Base-by-base conservation (phyloP, 2,888 invertebrate species). In the Acanthoscelides obtectus region DNA sequence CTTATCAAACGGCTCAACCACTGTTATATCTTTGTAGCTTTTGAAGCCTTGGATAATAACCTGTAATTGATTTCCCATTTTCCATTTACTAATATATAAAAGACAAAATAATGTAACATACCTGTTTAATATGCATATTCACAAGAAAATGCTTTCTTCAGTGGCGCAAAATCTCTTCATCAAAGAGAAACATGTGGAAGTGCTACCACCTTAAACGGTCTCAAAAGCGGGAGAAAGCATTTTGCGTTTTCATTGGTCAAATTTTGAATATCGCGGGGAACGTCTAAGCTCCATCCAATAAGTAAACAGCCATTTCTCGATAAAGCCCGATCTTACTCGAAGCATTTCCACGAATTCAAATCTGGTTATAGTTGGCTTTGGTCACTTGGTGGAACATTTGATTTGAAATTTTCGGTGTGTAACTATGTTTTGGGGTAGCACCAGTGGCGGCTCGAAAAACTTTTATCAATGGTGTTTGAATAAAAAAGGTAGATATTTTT, bases 1-100 rank as follows among this genome's bases (percentile, higher is more conserved):
- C 79, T 96, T 94, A 86, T 99, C 97, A 85, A 99, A 99, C 1
- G 98, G 98, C 81, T 98, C 98, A 21, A 99, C 96, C 21, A 97
- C 94, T 72, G 98, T 99, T 87, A 98, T 97, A 83, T 99, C 99
- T 77, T 98, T 90, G 86, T 99, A 99, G 86, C 98, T 98, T 86
- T 99, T 96, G 86, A 99, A 99, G 71, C 99, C 99, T 87, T 98
- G 98, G 84, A 99, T 99, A 84, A 98, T 98, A 80, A 99, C 96
- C 98, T 99, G 68, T 88, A 88, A 77, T 63, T 27, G 71, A 67
- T 67, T 73, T 22, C 63, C 27, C 66, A 67, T 63, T 66, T 69
- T 22, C 72, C 25, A 45, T 3, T 64, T 64, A 64, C 67, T 64
- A 70, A 20, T 64, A 22, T 63, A 0, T 20, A 68, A 25, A 21